Conservation (phyloP, 2,888 invertebrate species). For the Pollenia labialis region DNA sequence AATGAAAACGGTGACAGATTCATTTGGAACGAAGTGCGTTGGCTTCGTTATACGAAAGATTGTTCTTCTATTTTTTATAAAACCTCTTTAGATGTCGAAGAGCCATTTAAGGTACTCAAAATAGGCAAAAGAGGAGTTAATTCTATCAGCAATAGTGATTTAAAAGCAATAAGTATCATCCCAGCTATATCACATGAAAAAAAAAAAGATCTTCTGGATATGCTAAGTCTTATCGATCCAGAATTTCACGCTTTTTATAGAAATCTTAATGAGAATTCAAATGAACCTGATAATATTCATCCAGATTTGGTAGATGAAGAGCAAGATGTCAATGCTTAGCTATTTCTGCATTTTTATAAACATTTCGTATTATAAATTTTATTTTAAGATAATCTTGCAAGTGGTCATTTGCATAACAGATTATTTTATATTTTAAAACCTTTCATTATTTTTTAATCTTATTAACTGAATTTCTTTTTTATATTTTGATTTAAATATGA, state of each 20-base stretch:
- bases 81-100: conserved; percentile 62
- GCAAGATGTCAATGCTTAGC: conserved; percentile 52
- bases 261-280: conserved; percentile 54
- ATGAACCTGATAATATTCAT: conserved; percentile 62
- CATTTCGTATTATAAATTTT: conserved; percentile 46
- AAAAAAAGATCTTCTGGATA: conserved; percentile 61
- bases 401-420: conserved; percentile 48
- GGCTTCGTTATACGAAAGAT: conserved; percentile 62
- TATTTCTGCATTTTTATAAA: conserved; percentile 52
- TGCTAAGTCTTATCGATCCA: conserved; percentile 55
- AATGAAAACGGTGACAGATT: conserved; percentile 59
- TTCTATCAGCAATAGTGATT: conserved; percentile 55
- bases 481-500: conserved; percentile 39
- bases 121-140: conserved; percentile 61
- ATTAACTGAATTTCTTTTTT: conserved; percentile 46
- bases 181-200: conserved; percentile 56
- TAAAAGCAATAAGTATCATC: conserved; percentile 40
- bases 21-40: conserved; percentile 62
- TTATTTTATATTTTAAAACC: conserved; percentile 46
- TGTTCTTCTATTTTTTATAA: conserved; percentile 57
- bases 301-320: conserved; percentile 55
- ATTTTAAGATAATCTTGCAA: conserved; percentile 47
- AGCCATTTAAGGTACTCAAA: conserved; percentile 64
- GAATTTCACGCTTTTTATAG: conserved; percentile 65
- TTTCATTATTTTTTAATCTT: conserved; percentile 44